These are phyloP conservation scores for Mactra quadrangularis DNA, from an alignment of 1,140 invertebrate species.

Conservation along the genomic window DNA sequence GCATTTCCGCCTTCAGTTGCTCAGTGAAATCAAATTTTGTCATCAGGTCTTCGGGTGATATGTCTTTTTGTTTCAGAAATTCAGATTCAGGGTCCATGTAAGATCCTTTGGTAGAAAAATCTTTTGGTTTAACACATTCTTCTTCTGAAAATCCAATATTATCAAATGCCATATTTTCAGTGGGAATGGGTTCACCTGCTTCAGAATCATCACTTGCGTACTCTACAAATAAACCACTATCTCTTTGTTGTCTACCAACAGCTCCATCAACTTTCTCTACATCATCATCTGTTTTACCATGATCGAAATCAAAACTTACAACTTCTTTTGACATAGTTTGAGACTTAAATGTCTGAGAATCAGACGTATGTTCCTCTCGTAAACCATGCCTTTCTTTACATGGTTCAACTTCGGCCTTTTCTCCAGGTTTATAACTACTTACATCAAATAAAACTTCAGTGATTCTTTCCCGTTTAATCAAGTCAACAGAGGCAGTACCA, in stretches of 20 bases:
- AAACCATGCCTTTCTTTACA: constrained; percentile 40
- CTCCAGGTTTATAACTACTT: not conserved
- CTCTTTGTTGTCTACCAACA: constrained; percentile 47
- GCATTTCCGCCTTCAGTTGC: constrained; percentile 64
- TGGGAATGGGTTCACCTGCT: constrained; percentile 60
- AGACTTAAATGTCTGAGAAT: constrained; percentile 17
- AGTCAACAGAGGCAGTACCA: constrained; percentile 18
- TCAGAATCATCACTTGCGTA: constrained; percentile 42
- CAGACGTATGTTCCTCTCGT: constrained; percentile 12
- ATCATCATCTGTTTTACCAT: constrained; percentile 1
- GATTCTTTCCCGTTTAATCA: constrained; percentile 31
- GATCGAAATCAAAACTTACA: constrained; percentile 31
- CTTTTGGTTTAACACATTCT: constrained; percentile 72
- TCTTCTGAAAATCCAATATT: constrained; percentile 85
- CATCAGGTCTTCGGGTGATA: constrained; percentile 79
- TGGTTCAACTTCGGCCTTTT: constrained; percentile 40
- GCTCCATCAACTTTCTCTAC: not conserved
- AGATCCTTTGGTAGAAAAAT: constrained; percentile 9
- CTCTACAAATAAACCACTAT: constrained; percentile 58
- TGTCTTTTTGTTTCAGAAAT: constrained; percentile 69
- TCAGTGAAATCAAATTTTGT: constrained; percentile 72
- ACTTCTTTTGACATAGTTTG: constrained; percentile 38
- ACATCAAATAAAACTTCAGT: constrained; percentile 53
- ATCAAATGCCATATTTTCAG: constrained; percentile 82
- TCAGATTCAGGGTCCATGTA: constrained; percentile 22